Evolutionary conservation across 2,113 vertebrate genomes (phyloP), one percentile per base, ranked within the genome.

Genomic region (Plecotus auritus): DNA sequence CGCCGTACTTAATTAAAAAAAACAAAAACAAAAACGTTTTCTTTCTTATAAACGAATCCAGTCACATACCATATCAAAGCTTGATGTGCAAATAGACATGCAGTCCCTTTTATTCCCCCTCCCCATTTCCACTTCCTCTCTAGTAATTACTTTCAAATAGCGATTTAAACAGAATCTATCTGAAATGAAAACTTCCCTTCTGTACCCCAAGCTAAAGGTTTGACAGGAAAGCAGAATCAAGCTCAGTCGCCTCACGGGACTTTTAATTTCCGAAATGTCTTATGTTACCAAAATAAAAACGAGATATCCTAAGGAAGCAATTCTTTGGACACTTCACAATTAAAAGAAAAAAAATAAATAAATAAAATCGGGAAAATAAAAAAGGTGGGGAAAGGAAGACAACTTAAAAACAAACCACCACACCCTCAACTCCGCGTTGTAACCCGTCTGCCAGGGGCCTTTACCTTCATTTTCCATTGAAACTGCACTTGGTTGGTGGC

Each of bases 401-500:
- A 95, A 95, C 92, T 95, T 93, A 85, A 87, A 86, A 91, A 70
- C 90, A 77, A 93, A 94, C 94, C 96, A 94, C 97, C 96, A 97
- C 96, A 95, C 97, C 97, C 97, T 96, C 96, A 91, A 96, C 93
- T 95, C 94, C 37, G 88, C 70, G 80, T 54, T 54, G 80, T 67
- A 86, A 90, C 94, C 95, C 92, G 7, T 42, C 69, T 80, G 28
- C 85, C 81, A n/a, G 82, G 85, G 96, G n/a, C 97, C 96, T 98
- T 98, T 98, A 98, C 98, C 98, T 98, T 98, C 98, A 98, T 98
- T 95, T 98, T 98, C 98, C 98, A 98, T 98, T 93, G 98, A 98
- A 98, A 98, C 97, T 83, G 97, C 95, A 97, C 98, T 97, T 94
- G 97, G 97, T 94, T 97, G 98, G 97, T 93, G 98, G 97, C 97